Conservation (phyloP, 2,888 invertebrate genomes). For the Bruchidius siliquastri region DNA sequence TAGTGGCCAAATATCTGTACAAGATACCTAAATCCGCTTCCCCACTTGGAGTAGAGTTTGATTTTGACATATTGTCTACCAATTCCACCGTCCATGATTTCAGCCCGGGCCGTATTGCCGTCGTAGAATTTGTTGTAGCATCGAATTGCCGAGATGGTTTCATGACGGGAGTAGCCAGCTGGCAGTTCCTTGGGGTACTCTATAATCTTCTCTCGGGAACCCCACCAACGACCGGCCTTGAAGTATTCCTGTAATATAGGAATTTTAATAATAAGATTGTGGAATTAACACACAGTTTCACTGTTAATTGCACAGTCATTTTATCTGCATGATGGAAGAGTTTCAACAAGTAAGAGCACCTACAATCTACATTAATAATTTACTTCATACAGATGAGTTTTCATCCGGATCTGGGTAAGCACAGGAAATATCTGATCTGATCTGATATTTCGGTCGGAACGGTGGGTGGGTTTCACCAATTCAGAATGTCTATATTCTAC, state of each 20-base stretch:
- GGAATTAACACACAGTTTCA: too few relatives aligned
- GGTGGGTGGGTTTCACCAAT: too few relatives aligned
- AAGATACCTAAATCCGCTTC: conserved; percentile 35
- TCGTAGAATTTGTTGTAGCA: conserved; percentile 38
- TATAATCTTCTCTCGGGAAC: conserved; percentile 32
- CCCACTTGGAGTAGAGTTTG: conserved; percentile 30
- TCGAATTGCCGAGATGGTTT: conserved; percentile 37
- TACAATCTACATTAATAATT: too few relatives aligned
- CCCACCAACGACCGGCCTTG: conserved; percentile 36
- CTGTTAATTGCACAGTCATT: too few relatives aligned
- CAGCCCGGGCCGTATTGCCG: conserved; percentile 35
- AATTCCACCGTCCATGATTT: conserved; percentile 35
- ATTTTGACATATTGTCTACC: conserved; percentile 36
- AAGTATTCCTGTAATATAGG: conserved; percentile 29
- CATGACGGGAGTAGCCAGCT: conserved; percentile 30
- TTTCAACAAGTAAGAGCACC: too few relatives aligned
- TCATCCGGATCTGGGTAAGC: too few relatives aligned
- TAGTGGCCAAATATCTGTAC: conserved; percentile 39
- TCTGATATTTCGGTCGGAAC: too few relatives aligned
- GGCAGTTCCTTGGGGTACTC: conserved; percentile 35
- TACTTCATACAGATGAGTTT: too few relatives aligned
- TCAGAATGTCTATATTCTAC: too few relatives aligned
- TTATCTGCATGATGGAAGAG: too few relatives aligned
- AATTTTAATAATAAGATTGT: neutral
- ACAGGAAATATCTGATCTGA: too few relatives aligned